phyloP scores from a whole-genome alignment of 2,113 vertebrate species.

The Orientallactaga bullata region DNA sequence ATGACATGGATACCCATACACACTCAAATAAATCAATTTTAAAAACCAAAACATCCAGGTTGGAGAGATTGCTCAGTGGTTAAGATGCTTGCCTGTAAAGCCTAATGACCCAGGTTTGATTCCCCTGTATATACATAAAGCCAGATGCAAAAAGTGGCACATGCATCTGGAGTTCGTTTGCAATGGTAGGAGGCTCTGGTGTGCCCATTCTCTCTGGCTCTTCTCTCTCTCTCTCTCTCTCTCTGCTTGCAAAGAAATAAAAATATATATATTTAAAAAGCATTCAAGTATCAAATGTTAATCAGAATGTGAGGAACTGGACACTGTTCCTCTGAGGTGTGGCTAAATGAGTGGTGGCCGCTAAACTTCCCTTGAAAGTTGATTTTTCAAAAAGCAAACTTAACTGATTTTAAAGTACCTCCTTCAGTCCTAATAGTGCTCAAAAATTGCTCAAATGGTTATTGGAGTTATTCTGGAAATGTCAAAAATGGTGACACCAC shows the following conservation, averaged over 20 bases:
- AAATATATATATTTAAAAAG: too few species aligned
- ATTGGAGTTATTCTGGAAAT: constrained; percentile 16
- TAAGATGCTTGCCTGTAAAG: too few species aligned
- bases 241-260: too few species aligned
- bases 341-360: background rate
- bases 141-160: too few species aligned
- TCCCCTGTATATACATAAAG: too few species aligned
- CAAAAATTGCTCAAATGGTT: background rate
- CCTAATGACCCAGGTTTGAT: too few species aligned
- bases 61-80: too few species aligned
- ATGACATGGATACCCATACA: background rate
- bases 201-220: too few species aligned
- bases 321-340: background rate
- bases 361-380: constrained; percentile 4
- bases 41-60: background rate
- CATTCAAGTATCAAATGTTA: background rate
- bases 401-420: constrained; percentile 14
- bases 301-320: background rate
- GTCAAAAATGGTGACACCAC: background rate
- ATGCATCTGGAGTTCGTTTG: too few species aligned
- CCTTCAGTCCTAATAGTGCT: background rate
- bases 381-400: background rate
- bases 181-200: too few species aligned
- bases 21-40: background rate
- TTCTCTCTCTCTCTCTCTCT: too few species aligned